Evolutionary conservation across 2,888 invertebrate species (phyloP).

Genomic region (Ceramica pisi): DNA sequence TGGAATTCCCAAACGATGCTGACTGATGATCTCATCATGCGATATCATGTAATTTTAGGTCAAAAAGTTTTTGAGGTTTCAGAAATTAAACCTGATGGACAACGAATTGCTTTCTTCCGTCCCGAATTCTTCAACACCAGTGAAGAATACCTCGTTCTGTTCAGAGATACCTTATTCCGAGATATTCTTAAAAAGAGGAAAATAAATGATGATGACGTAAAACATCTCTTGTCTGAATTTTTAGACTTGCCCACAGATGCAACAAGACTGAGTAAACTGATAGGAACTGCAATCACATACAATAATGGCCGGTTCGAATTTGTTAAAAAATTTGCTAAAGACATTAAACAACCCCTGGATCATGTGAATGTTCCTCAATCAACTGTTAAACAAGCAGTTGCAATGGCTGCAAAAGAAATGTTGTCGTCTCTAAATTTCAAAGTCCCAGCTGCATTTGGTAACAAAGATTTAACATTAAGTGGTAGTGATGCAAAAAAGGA

Average conservation of each 20-base stretch:
- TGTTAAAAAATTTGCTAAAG: neutral
- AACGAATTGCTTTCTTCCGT: slow-evolving; percentile 1
- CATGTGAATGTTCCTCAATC: slow-evolving; percentile 8
- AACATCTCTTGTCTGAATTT: neutral
- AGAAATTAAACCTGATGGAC: slow-evolving; percentile 12
- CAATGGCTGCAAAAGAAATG: slow-evolving; percentile 24
- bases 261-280: slow-evolving; percentile 11
- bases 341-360: slow-evolving; percentile 10
- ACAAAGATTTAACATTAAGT: slow-evolving; percentile 46
- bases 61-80: slow-evolving; percentile 39
- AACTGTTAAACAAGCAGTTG: slow-evolving; percentile 30
- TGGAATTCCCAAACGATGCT: slow-evolving; percentile 24
- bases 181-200: slow-evolving; percentile 18
- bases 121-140: slow-evolving; percentile 29
- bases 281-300: slow-evolving; percentile 14
- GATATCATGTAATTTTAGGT: slow-evolving; percentile 49
- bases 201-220: neutral
- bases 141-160: slow-evolving; percentile 27
- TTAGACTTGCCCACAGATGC: neutral
- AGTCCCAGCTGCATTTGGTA: slow-evolving; percentile 53
- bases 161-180: slow-evolving; percentile 29
- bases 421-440: slow-evolving; percentile 26
- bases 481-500: slow-evolving; percentile 31
- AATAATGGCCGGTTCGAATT: slow-evolving; percentile 24
- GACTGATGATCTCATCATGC: slow-evolving; percentile 30